Percentiles rank a stretch among this genome's conserved stretches.
These are phyloP conservation scores for Argynnis bischoffii DNA, from an alignment of 2,888 invertebrate species.

Conservation along the genomic window DNA sequence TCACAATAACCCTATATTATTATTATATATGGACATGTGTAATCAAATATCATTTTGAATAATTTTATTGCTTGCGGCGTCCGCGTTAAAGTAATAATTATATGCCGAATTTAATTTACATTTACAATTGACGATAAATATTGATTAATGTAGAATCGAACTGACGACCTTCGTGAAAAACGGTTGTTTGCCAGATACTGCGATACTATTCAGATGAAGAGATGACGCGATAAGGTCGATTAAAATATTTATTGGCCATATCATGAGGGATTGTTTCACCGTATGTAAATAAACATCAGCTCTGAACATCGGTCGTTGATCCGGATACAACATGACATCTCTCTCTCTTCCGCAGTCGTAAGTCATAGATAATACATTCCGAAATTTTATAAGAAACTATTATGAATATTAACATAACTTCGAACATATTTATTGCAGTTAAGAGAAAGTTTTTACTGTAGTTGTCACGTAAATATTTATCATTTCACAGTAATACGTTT, in stretches of 20 bases:
- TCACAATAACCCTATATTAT: too few relatives aligned
- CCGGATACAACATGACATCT: conserved; percentile 7
- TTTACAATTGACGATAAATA: conserved; percentile 24
- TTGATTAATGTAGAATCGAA: conserved; percentile 26
- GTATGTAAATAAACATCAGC: not conserved
- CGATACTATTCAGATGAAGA: not conserved
- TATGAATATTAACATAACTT: not conserved
- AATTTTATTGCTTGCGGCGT: conserved; percentile 16
- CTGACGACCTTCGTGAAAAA: conserved; percentile 22
- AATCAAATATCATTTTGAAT: conserved; percentile 24
- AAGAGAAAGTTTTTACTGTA: too few relatives aligned
- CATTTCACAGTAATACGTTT: too few relatives aligned
- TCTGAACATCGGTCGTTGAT: not conserved
- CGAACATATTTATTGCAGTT: too few relatives aligned
- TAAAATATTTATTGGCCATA: conserved; percentile 8
- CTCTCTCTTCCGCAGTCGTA: conserved; percentile 4
- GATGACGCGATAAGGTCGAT: conserved; percentile 19
- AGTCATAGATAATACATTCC: not conserved
- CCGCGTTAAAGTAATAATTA: conserved; percentile 21
- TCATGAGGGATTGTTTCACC: conserved; percentile 1
- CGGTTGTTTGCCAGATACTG: conserved; percentile 7
- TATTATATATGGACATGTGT: conserved; percentile 15
- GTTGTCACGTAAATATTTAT: too few relatives aligned
- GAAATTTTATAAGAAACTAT: not conserved
- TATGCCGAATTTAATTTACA: conserved; percentile 21